Conservation (phyloP, 2,888 invertebrate genomes). For the Drosophila histrio region DNA sequence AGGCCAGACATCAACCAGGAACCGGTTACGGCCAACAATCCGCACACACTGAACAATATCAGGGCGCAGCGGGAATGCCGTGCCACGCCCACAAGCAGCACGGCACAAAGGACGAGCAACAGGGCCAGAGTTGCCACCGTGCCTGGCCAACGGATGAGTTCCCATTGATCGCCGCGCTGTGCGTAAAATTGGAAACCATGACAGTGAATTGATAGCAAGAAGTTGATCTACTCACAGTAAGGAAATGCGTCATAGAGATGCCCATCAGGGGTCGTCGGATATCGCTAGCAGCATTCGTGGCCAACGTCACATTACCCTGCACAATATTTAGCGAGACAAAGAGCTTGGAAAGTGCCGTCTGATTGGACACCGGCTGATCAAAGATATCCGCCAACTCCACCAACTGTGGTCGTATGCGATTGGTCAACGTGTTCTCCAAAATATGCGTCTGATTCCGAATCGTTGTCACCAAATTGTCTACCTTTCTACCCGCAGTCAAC, state of each 20-base stretch:
- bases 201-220: background rate
- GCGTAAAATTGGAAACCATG: constrained; percentile 15
- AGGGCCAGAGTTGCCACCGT: constrained; percentile 95
- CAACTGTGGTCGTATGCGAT: constrained; percentile 89
- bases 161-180: constrained; percentile 90
- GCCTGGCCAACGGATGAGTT: constrained; percentile 92
- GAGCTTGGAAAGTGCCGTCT: constrained; percentile 90
- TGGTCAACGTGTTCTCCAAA: constrained; percentile 90
- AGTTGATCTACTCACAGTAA: constrained; percentile 81
- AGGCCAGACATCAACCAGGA: constrained; percentile 95
- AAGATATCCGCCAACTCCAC: constrained; percentile 90
- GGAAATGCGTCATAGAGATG: constrained; percentile 88
- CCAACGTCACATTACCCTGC: constrained; percentile 90
- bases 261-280: constrained; percentile 89
- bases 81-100: constrained; percentile 94
- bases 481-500: constrained; percentile 91
- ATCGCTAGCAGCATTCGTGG: constrained; percentile 90
- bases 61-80: constrained; percentile 94
- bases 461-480: constrained; percentile 91
- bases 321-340: constrained; percentile 89
- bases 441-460: constrained; percentile 93
- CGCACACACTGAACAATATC: constrained; percentile 94
- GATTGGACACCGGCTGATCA: constrained; percentile 91
- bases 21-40: constrained; percentile 92
- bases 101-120: constrained; percentile 93